Evolutionary conservation across 2,797 vertebrate genomes (phyloP), one percentile per base, ranked within the genome.

Genomic region (Phrynocephalus forsythii): DNA sequence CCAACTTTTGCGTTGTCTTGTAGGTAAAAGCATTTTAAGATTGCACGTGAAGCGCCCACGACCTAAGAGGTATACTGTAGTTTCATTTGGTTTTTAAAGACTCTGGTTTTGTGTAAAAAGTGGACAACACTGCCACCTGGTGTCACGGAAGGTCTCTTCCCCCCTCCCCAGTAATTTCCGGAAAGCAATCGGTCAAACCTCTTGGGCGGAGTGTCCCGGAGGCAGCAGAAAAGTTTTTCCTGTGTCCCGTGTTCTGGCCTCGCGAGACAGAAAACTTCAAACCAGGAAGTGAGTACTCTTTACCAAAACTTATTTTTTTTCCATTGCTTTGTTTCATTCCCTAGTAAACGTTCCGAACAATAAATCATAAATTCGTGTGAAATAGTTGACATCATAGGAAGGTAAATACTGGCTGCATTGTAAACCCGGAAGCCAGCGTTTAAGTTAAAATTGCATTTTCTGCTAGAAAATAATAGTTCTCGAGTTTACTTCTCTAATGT

Each of bases 211-310:
- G 71, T 6, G 50, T 16, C 63, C 69, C 50, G 11, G n/a, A 33
- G 10, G 28, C 33, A n/a, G n/a, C 15, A 0, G 7, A 26, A n/a
- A 0, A 9, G 48, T 38, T 10, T 86, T 30, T 5, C 44, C 33
- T 63, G 18, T 38, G 28, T 18, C 30, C 30, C 5, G 11, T 1
- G 1, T 20, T 28, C 8, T 6, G 63, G 11, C 38, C 16, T 63
- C 44, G 3, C 1, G 22, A 15, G 20, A 11, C 28, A 4, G 9
- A 11, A 38, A 75, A 69, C 9, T 73, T 50, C 3, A 15, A 79
- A 79, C 44, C 79, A 33, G 89, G 86, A 90, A 88, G 89, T 83
- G 85, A 79, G 79, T 88, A 48, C 6, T 7, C 7, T 6, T 84
- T 33, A 48, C 5, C 44, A 80, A 88, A 81, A 68, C 28, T 9